Conservation (phyloP, 2,113 vertebrate genomes). For the Naja naja region DNA sequence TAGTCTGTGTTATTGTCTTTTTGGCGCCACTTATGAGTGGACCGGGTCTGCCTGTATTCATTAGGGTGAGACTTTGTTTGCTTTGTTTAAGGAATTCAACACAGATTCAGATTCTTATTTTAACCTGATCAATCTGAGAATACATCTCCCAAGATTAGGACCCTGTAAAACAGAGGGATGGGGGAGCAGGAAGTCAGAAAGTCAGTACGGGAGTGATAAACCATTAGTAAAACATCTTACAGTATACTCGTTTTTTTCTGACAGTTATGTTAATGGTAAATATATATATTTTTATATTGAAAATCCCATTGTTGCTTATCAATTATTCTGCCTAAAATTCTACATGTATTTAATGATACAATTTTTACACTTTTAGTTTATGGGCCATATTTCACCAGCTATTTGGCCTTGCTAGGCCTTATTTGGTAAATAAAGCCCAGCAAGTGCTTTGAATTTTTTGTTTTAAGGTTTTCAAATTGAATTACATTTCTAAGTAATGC, state of each 20-base stretch:
- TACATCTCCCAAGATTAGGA: background rate
- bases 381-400: background rate
- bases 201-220: background rate
- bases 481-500: background rate
- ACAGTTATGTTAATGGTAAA: background rate
- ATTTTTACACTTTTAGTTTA: background rate
- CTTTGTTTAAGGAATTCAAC: background rate
- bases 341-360: background rate
- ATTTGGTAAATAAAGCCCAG: background rate
- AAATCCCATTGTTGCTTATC: background rate
- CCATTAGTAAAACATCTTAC: background rate
- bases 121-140: background rate
- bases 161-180: background rate
- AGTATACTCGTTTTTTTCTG: background rate
- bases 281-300: background rate
- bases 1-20: background rate
- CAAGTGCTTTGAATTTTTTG: background rate
- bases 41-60: background rate
- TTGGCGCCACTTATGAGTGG: background rate
- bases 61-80: accelerated
- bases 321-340: background rate
- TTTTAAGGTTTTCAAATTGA: background rate
- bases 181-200: background rate
- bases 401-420: background rate
- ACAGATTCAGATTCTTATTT: background rate